Evolutionary conservation across 2,113 vertebrate species (phyloP).

Genomic region (Harpagus bidentatus): DNA sequence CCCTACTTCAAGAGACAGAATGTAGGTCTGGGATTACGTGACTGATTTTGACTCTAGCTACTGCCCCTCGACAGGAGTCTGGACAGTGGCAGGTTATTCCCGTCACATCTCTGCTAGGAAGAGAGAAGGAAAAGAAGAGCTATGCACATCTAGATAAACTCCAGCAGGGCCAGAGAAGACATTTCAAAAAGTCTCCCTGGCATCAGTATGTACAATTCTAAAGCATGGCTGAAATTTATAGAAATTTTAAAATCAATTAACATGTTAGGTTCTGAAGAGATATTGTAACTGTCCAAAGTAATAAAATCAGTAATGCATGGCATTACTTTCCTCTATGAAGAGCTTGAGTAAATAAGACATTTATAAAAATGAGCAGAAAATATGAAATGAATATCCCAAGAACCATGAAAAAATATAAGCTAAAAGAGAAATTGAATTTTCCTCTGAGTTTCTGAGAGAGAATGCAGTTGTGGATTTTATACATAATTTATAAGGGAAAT

Average conservation of each 20-base stretch:
- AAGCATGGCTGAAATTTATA: conserved; percentile 54
- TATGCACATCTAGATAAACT: neutral
- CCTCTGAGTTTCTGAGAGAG: conserved; percentile 65
- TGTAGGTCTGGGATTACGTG: fast-evolving
- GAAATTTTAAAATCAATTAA: conserved; percentile 78
- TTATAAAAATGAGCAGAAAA: conserved; percentile 77
- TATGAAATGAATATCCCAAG: conserved; percentile 78
- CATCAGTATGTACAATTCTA: conserved; percentile 1
- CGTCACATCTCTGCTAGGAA: neutral
- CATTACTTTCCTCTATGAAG: conserved; percentile 71
- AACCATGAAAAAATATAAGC: conserved; percentile 72
- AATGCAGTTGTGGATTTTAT: conserved; percentile 69
- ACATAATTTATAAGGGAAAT: conserved; percentile 82
- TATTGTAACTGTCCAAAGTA: conserved; percentile 73
- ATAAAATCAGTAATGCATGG: conserved; percentile 79
- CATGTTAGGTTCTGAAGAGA: conserved; percentile 64
- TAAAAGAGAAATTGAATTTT: conserved; percentile 78
- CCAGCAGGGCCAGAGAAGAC: neutral
- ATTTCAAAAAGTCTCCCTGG: neutral
- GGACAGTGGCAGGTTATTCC: neutral
- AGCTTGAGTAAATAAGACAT: conserved; percentile 80
- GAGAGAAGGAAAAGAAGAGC: neutral
- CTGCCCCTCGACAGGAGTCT: neutral
- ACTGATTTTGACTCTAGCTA: neutral
- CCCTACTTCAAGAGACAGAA: neutral